Evolutionary conservation across 2,888 invertebrate species (phyloP).

Genomic region (Enchytraeus crypticus): DNA sequence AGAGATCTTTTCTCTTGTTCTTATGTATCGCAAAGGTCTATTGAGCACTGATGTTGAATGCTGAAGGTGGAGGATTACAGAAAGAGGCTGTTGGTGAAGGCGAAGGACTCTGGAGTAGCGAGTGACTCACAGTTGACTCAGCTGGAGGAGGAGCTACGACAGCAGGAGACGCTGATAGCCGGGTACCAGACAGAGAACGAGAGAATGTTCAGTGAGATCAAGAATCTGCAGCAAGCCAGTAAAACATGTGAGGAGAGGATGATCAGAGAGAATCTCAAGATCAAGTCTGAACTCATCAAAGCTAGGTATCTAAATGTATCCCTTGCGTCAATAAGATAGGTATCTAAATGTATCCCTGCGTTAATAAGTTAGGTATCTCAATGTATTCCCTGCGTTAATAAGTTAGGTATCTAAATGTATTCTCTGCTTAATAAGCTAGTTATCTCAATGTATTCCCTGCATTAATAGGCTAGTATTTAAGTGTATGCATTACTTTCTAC

Average conservation of each 20-base stretch:
- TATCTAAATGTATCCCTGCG: slow-evolving; percentile 19
- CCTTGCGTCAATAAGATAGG: neutral
- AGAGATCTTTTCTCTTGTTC: no score
- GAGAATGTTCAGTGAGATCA: slow-evolving; percentile 41
- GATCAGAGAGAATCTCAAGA: slow-evolving; percentile 44
- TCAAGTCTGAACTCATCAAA: slow-evolving; percentile 34
- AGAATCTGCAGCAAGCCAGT: slow-evolving; percentile 33
- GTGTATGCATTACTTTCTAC: no score
- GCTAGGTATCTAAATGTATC: slow-evolving; percentile 32
- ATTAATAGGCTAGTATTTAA: no score
- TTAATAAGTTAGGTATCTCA: no score
- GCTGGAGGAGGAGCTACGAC: slow-evolving; percentile 39
- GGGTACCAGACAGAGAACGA: slow-evolving; percentile 43
- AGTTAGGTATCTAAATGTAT: no score
- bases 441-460: no score
- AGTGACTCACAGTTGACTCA: slow-evolving; percentile 30
- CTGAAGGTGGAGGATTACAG: slow-evolving; percentile 2
- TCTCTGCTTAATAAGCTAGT: no score
- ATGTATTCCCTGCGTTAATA: slow-evolving; percentile 35
- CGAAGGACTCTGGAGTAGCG: slow-evolving; percentile 10
- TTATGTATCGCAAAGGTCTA: no score
- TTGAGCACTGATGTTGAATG: neutral
- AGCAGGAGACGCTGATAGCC: slow-evolving; percentile 42
- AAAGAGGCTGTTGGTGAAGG: neutral
- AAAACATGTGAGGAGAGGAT: slow-evolving; percentile 42